Conservation (phyloP, 1,140 invertebrate genomes). For the Lamellibrachia luymesi region DNA sequence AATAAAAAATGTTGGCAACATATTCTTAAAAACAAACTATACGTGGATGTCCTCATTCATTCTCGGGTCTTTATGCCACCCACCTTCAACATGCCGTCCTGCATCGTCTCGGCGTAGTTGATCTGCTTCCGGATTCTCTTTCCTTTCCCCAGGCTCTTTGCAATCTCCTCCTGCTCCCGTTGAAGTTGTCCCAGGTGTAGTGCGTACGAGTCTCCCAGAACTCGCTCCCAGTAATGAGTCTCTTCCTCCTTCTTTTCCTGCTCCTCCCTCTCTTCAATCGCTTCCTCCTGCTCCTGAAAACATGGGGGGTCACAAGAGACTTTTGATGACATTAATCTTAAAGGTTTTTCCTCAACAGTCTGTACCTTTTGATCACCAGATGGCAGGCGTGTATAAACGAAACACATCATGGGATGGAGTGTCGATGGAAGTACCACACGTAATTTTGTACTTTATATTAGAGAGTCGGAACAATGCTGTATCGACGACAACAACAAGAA, state of each 20-base stretch:
- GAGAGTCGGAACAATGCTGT: too few relatives aligned
- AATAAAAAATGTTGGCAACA: too few relatives aligned
- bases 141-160: constrained; percentile 64
- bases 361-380: too few relatives aligned
- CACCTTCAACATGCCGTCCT: constrained; percentile 52
- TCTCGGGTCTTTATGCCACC: not conserved
- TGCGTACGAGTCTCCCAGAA: constrained; percentile 81
- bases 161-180: constrained; percentile 93
- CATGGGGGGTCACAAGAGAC: not conserved
- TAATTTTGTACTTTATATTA: too few relatives aligned
- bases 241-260: constrained; percentile 72
- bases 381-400: too few relatives aligned
- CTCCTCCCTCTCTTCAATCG: constrained; percentile 4
- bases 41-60: too few relatives aligned
- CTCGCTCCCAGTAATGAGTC: constrained; percentile 98
- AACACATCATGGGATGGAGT: too few relatives aligned
- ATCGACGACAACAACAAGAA: too few relatives aligned
- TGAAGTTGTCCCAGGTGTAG: constrained; percentile 84
- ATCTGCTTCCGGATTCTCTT: constrained; percentile 61
- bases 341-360: too few relatives aligned
- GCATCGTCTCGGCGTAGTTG: constrained; percentile 84
- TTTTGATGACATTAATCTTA: too few relatives aligned
- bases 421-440: too few relatives aligned
- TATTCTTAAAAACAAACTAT: too few relatives aligned
- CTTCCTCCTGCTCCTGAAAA: not conserved